Conservation (phyloP, 2,797 vertebrate genomes). For the Micrastur ruficollis region DNA sequence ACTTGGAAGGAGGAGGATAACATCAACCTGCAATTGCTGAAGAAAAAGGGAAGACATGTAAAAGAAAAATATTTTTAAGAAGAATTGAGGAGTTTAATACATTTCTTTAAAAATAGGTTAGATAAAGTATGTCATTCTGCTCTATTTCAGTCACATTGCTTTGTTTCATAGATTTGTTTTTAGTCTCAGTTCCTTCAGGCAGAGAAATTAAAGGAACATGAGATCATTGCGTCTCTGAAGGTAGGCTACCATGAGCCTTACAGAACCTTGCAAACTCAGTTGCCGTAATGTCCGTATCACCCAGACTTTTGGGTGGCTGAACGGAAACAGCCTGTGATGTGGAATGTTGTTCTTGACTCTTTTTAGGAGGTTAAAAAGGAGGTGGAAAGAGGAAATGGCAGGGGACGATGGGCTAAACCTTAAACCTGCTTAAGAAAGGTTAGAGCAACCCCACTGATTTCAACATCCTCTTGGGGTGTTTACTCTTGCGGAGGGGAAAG, state of each 20-base stretch:
- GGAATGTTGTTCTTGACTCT: not conserved
- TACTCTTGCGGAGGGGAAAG: not conserved
- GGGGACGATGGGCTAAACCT: not conserved
- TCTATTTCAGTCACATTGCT: constrained; percentile 34
- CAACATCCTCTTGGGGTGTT: not conserved
- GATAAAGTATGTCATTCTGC: constrained; percentile 45
- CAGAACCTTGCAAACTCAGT: not conserved
- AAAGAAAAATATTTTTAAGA: constrained; percentile 6
- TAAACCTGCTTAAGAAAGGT: not conserved
- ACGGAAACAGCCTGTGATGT: not conserved
- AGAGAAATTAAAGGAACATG: constrained; percentile 25
- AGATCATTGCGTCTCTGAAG: not conserved
- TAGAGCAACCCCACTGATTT: not conserved
- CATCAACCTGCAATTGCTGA: not conserved
- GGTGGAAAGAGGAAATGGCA: not conserved
- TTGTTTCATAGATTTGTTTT: constrained; percentile 42
- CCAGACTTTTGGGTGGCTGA: not conserved
- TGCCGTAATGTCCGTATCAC: not conserved
- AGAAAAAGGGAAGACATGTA: not conserved
- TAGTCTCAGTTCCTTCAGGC: constrained; percentile 11
- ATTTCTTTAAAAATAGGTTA: constrained; percentile 34
- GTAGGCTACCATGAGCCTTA: not conserved
- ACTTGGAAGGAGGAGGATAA: not conserved
- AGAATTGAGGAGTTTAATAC: not conserved
- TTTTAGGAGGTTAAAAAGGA: not conserved